Evolutionary conservation across 2,888 invertebrate genomes (phyloP), one percentile per base, ranked within the genome.

Genomic region (Heteromyza rotundicornis): DNA sequence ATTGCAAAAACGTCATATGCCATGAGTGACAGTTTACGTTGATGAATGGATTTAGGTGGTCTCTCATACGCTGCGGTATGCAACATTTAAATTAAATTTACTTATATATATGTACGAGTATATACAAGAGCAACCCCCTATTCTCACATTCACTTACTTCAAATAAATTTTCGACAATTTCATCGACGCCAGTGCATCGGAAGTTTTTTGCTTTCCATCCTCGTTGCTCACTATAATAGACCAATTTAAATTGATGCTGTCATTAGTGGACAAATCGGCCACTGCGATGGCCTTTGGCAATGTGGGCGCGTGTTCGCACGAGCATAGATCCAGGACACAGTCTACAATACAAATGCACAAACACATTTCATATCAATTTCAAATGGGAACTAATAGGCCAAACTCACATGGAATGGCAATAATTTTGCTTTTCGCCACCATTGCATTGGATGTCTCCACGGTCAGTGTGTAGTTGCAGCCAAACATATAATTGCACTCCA

Each of bases 401-500:
- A 7, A 2, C 68, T 47, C 70, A 81, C 82, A 71, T 61, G 82
- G 82, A 62, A 81, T 71, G 2, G 32, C 64, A 49, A 57, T 66
- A 50, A 59, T 64, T 60, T 44, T 68, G 62, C 61, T 68, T 16
- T 73, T 73, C 1, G 72, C 70, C 0, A 72, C 64, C 22, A 68
- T 66, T 2, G 74, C 67, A 60, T 79, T 80, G 0, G 77, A 72
- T 2, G 79, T 74, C 59, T 76, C 77, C 61, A 82, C 75, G n/a
- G 70, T 76, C 1, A 81, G 66, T 7, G 73, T 75, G 60, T 82
- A 82, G 19, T 72, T 72, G 59, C 81, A 81, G 2, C 77, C 80
- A 7, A 78, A 79, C 70, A 76, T 72, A 24, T 79, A 80, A 36
- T 70, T 73, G 64, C 81, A 82, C 32, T 81, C 81, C 19, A 69